Conservation (phyloP, 1,140 invertebrate genomes). For the Dreissena rostriformis region DNA sequence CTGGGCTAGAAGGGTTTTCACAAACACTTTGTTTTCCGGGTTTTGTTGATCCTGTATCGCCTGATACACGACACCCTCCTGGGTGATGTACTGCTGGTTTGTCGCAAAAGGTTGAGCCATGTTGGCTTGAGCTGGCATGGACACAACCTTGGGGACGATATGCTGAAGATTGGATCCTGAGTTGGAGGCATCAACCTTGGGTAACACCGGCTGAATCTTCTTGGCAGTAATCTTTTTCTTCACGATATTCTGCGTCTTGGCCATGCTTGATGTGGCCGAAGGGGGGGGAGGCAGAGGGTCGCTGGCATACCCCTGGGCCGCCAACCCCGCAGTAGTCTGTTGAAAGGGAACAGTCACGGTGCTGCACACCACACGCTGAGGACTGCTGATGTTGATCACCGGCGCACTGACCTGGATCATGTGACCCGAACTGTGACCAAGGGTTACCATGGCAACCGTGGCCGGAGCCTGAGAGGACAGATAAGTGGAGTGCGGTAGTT, state of each 20-base stretch:
- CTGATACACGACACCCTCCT: slow-evolving; percentile 47
- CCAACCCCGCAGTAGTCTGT: slow-evolving; percentile 2
- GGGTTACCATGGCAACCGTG: not conserved
- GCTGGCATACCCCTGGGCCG: slow-evolving; percentile 18
- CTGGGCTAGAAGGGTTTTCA: slow-evolving; percentile 46
- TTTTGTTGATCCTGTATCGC: slow-evolving; percentile 38
- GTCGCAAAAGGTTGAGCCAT: slow-evolving; percentile 19
- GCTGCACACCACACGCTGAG: not conserved
- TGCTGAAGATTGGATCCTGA: slow-evolving; percentile 9
- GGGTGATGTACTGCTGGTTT: slow-evolving; percentile 40
- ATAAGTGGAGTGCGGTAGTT: not conserved
- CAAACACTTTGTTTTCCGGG: slow-evolving; percentile 45
- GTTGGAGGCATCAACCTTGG: slow-evolving; percentile 5
- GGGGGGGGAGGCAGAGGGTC: not conserved
- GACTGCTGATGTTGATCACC: not conserved
- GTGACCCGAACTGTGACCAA: not conserved
- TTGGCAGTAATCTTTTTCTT: slow-evolving; percentile 5
- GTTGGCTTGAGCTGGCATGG: not conserved
- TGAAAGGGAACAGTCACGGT: not conserved
- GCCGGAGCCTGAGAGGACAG: not conserved
- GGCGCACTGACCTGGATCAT: not conserved
- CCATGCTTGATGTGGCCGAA: not conserved
- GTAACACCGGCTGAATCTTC: slow-evolving; percentile 44
- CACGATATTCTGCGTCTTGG: not conserved
- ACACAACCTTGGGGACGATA: slow-evolving; percentile 32